phyloP scores from a whole-genome alignment of 1,140 invertebrate genomes.

The Lucilia cuprina region DNA sequence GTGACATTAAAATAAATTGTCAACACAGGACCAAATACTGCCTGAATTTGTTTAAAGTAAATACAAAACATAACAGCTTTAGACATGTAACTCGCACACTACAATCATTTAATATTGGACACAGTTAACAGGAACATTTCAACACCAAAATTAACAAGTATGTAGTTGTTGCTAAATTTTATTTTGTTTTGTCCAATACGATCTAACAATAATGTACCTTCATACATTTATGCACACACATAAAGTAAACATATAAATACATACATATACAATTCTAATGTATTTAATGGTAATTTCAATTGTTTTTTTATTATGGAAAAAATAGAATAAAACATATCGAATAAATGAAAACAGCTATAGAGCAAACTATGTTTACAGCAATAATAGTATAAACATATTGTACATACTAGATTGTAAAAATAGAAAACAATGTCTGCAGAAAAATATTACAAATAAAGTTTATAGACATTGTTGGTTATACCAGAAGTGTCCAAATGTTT shows the following conservation, averaged over 20 bases:
- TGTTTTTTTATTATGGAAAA: neutral
- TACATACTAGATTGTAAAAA: neutral
- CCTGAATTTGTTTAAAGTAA: neutral
- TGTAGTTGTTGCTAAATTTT: neutral
- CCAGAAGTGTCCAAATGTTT: too few species aligned
- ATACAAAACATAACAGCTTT: neutral
- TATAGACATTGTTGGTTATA: too few species aligned
- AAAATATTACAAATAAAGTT: too few species aligned
- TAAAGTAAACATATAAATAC: neutral
- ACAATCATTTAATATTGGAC: neutral
- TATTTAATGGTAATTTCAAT: constrained; percentile 6
- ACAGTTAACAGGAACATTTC: neutral
- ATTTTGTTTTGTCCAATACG: neutral
- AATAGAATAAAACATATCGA: neutral
- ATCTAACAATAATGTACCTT: neutral
- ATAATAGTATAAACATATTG: neutral
- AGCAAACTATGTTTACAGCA: neutral
- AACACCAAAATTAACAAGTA: constrained; percentile 6
- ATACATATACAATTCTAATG: neutral
- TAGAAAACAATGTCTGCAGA: neutral
- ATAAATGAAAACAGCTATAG: neutral
- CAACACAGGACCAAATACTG: neutral
- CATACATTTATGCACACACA: neutral
- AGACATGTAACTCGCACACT: neutral
- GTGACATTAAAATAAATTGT: constrained; percentile 38